Conservation (phyloP, 30 jellyfish, hydroid and myxozoan genomes). For the Mastigias papua region DNA sequence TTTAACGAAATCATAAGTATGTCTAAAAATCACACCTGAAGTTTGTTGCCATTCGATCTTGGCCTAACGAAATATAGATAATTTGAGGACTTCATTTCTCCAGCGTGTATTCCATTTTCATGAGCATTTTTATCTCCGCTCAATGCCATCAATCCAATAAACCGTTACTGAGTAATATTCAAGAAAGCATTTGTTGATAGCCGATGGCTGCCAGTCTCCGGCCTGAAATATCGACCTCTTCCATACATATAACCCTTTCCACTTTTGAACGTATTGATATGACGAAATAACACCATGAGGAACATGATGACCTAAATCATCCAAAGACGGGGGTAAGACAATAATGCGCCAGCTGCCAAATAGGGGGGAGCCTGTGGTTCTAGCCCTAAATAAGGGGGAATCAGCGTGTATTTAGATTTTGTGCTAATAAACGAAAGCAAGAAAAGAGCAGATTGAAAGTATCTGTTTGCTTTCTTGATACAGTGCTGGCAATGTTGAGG, state of each 20-base stretch:
- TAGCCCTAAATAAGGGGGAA: too few relatives aligned
- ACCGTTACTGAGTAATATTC: background rate
- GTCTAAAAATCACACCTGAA: conserved; percentile 19
- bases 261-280: background rate
- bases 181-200: background rate
- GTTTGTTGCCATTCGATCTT: conserved; percentile 1
- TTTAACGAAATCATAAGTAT: too few relatives aligned
- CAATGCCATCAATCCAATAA: conserved; percentile 20
- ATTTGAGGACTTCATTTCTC: conserved; percentile 49
- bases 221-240: background rate
- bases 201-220: too few relatives aligned
- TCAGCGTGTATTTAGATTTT: too few relatives aligned
- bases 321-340: background rate
- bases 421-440: too few relatives aligned
- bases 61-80: conserved; percentile 52
- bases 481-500: too few relatives aligned
- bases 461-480: too few relatives aligned
- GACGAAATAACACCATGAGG: background rate
- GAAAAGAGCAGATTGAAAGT: too few relatives aligned
- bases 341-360: background rate
- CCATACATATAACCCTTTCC: background rate
- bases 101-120: conserved; percentile 8
- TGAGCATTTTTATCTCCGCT: background rate
- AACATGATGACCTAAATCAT: background rate
- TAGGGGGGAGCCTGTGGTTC: background rate